Percentiles rank a stretch among this genome's conserved stretches.
phyloP scores from a whole-genome alignment of 1,140 invertebrate species.

The Hydropsyche tenuis region DNA sequence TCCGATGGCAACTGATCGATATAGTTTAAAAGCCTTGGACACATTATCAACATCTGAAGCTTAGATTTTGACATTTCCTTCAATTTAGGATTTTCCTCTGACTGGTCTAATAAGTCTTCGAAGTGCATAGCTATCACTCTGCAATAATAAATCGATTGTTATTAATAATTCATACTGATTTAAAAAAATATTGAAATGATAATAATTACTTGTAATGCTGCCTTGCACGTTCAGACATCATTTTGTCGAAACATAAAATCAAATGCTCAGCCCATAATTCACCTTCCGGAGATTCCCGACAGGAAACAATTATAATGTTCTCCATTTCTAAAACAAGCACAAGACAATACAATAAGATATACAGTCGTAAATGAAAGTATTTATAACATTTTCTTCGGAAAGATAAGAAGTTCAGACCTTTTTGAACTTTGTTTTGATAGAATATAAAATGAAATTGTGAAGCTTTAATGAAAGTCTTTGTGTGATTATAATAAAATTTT shows the following conservation, averaged over 20 bases:
- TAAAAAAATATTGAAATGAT: background rate
- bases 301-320: slow-evolving; percentile 80
- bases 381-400: background rate
- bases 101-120: slow-evolving; percentile 70
- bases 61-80: slow-evolving; percentile 70
- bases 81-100: slow-evolving; percentile 63
- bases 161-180: background rate
- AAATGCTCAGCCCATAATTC: slow-evolving; percentile 81
- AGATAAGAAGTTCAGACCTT: too few species aligned
- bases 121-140: slow-evolving; percentile 76
- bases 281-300: slow-evolving; percentile 75
- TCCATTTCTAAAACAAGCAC: slow-evolving; percentile 70
- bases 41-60: slow-evolving; percentile 79
- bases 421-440: too few species aligned
- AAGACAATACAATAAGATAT: slow-evolving; percentile 17
- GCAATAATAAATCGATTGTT: slow-evolving; percentile 18
- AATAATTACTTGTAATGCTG: slow-evolving; percentile 73
- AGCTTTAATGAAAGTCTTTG: too few species aligned
- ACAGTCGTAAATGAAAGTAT: background rate
- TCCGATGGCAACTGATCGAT: slow-evolving; percentile 65
- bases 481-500: too few species aligned
- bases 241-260: slow-evolving; percentile 80
- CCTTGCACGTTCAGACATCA: slow-evolving; percentile 75
- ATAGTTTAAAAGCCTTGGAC: slow-evolving; percentile 73
- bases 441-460: too few species aligned